Percentiles rank a stretch among this genome's conserved stretches.
Conservation (phyloP, 2,113 vertebrate species). For the Bagarius yarrelli region DNA sequence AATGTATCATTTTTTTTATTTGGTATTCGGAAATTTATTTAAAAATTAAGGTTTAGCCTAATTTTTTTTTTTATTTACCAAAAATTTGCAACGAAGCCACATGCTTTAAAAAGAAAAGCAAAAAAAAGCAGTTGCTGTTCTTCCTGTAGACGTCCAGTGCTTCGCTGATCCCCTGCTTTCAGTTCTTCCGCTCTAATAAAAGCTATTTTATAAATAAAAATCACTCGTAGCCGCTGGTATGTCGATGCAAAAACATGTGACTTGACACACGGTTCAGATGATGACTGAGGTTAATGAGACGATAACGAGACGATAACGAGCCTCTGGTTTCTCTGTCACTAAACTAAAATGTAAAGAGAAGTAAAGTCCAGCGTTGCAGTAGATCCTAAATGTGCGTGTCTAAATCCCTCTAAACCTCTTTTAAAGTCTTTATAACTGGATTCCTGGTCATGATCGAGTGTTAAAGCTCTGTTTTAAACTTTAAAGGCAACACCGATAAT, state of each 20-base stretch:
- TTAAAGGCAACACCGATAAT: conserved; percentile 99
- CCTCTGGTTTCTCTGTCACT: conserved; percentile 27
- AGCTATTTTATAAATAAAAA: conserved; percentile 3
- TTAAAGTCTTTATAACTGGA: conserved; percentile 62
- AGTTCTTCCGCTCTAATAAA: background rate
- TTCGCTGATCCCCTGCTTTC: background rate
- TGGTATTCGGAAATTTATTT: too few relatives aligned
- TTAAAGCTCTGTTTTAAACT: conserved; percentile 89
- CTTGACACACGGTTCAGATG: background rate
- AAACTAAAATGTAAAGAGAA: background rate
- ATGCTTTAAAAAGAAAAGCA: background rate
- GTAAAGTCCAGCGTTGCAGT: conserved; percentile 20
- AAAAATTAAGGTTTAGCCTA: too few relatives aligned
- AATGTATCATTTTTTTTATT: too few relatives aligned
- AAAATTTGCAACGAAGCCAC: background rate
- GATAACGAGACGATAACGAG: conserved; percentile 11
- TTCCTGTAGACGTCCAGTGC: conserved; percentile 9
- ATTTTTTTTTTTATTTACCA: too few relatives aligned
- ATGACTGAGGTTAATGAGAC: conserved; percentile 23
- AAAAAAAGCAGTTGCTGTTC: conserved; percentile 49
- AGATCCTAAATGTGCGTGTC: conserved; percentile 45
- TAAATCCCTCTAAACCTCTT: conserved; percentile 60
- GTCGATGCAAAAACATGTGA: background rate
- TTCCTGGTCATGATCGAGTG: conserved; percentile 14
- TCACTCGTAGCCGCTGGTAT: background rate